Base-by-base conservation (phyloP, 2,888 invertebrate species). In the Meteorus colon region DNA sequence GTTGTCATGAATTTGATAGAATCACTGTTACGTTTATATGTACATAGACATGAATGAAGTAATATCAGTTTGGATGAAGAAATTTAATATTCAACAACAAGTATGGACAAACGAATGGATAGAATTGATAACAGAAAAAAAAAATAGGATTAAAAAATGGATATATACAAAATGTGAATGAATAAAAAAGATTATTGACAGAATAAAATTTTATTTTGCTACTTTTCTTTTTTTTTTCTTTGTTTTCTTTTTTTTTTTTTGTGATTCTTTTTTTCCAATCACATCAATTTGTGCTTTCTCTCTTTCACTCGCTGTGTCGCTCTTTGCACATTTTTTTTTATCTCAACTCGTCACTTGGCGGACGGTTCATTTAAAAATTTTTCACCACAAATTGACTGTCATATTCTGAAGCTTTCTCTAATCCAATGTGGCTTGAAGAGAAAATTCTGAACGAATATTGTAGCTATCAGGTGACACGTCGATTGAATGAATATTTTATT, bases 261-360 rank as follows among this genome's bases (percentile, higher is more conserved):
- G 2, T 12, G 34, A 69, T 65, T 66, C 66, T 51, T 69, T 69
- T 68, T 37, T 19, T 67, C 65, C 41, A 73, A 24, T 41, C n/a
- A 12, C 67, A 60, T 73, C 72, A 55, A 55, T 55, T 55, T 55
- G 55, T 19, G 55, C 19, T 62, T 67, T 60, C 37, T 73, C 24
- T 75, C 55, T 24, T n/a, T 4, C 48, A 14, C 16, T 19, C 24
- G 41, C 59, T 34, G 24, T 48, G 63, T 77, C 77, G 29, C 63
- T 68, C 31, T 51, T 74, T 62, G 48, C 68, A 71, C 60, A 73
- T 78, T 59, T 59, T 45, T 55, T 69, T 51, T 51, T 70, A 75
- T 70, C 70, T 74, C 70, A 37, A 74, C 60, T 69, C 63, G 75
- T 75, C 75, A 75, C 70, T 75, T 75, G 55, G 55, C 55, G 55